Conservation (phyloP, 2,888 invertebrate genomes). For the Crossocerus cetratus region DNA sequence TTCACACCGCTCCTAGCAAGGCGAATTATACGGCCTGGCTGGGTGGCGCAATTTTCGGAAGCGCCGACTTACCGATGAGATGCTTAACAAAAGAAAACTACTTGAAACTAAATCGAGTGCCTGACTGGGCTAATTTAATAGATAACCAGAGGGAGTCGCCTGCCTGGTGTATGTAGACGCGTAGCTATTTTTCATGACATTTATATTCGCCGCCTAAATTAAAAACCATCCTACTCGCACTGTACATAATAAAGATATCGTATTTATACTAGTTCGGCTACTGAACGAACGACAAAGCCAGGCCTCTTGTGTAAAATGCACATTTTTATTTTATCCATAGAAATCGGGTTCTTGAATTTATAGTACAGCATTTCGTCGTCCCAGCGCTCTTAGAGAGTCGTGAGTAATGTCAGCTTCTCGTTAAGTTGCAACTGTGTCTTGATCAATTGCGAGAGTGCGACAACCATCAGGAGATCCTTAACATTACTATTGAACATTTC, state of each 20-base stretch:
- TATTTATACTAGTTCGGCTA: no score
- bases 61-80: constrained; percentile 84
- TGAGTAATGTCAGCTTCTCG: constrained; percentile 94
- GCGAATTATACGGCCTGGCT: constrained; percentile 92
- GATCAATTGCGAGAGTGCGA: constrained; percentile 96
- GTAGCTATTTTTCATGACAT: background rate
- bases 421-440: constrained; percentile 97
- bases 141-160: constrained; percentile 77
- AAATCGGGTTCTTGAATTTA: constrained; percentile 17
- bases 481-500: constrained; percentile 97
- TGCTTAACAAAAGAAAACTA: constrained; percentile 88
- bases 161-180: constrained; percentile 22
- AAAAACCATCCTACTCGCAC: constrained; percentile 13
- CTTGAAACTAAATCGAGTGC: constrained; percentile 83
- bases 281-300: no score
- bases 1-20: constrained; percentile 88
- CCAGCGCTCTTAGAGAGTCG: constrained; percentile 79
- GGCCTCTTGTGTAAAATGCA: constrained; percentile 10
- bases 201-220: no score
- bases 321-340: constrained; percentile 23
- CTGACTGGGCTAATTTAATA: constrained; percentile 88
- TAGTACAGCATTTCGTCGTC: background rate
- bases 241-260: constrained; percentile 20
- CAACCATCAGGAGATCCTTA: constrained; percentile 98
- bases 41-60: constrained; percentile 89